Percentiles rank a stretch among this genome's conserved stretches.
phyloP scores from a whole-genome alignment of 2,888 invertebrate species.

The Iselma pallidipennis region DNA sequence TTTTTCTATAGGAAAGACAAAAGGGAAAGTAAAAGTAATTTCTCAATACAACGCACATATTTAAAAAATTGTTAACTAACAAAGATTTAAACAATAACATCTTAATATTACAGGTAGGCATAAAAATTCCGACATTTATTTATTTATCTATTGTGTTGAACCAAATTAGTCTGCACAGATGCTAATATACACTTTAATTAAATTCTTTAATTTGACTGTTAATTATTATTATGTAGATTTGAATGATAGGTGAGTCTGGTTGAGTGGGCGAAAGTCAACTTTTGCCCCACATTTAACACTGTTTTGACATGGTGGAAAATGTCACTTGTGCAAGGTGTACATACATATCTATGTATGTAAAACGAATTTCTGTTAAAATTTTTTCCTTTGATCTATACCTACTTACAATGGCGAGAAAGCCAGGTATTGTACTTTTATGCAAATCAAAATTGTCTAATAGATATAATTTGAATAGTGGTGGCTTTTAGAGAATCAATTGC shows the following conservation, averaged over 20 bases:
- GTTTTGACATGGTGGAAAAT: neutral
- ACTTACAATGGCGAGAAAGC: neutral
- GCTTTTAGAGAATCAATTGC: too few relatives aligned
- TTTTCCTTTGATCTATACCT: neutral
- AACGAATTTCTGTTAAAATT: neutral
- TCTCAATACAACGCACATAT: constrained; percentile 11
- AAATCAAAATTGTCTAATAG: neutral
- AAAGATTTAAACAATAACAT: constrained; percentile 6
- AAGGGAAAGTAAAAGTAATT: constrained; percentile 27
- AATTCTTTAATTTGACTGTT: neutral
- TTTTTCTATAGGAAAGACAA: constrained; percentile 12
- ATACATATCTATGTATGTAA: neutral
- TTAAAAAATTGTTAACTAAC: constrained; percentile 4
- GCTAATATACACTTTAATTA: neutral
- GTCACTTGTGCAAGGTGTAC: neutral
- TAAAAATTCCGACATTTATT: constrained; percentile 9
- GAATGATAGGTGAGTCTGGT: neutral
- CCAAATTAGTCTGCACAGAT: neutral
- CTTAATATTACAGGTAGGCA: neutral
- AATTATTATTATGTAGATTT: neutral
- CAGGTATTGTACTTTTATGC: neutral
- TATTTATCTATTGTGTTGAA: constrained; percentile 14
- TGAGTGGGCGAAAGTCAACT: neutral
- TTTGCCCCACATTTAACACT: neutral
- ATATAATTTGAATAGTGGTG: too few relatives aligned